Base-by-base conservation (phyloP, 2,888 invertebrate species). In the Rhingia campestris region DNA sequence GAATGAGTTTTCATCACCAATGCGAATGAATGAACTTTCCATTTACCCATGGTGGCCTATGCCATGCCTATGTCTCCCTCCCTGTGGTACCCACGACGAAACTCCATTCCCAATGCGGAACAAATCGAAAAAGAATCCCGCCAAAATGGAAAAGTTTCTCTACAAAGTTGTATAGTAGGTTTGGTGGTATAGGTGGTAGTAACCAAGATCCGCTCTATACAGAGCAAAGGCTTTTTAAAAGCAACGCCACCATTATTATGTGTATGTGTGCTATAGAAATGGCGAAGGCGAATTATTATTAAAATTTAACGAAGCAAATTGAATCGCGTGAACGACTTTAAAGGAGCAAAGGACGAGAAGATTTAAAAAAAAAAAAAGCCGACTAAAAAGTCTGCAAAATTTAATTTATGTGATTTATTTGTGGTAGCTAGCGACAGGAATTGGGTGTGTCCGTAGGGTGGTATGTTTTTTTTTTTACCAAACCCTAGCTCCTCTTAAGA, bases 271-370 rank as follows among this genome's bases (percentile, higher is more conserved):
- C 45, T 53, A 51, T 72, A 49, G 67, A 73, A 82, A 63, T 63
- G 82, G 67, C 41, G 73, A 69, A 69, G 77, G 77, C 82, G 77
- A 82, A 82, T 82, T 82, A 82, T 82, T 82, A 82, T 82, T 82
- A 82, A 82, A 82, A 82, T 82, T 82, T 77, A 82, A 82, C 82
- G 82, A 82, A 82, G 82, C 82, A 82, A 82, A 82, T 82, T 82
- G 82, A 82, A 82, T 82, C 82, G 82, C 82, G 82, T 82, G 82
- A 82, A 77, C 82, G 82, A 82, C 77, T 82, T 82, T 77, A 82
- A 77, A 77, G 77, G 73, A 82, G 82, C 82, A 82, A 73, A 74
- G 73, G 77, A 82, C 77, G 73, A 67, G 47, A 53, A 73, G 58
- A 69, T 73, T 73, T 51, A 73, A 63, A 77, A 82, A 58, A 77